A percentile compares a stretch with the other conserved stretches of the same genome.
Evolutionary conservation across 2,888 invertebrate genomes (phyloP).

Genomic region (Anodontia alba): DNA sequence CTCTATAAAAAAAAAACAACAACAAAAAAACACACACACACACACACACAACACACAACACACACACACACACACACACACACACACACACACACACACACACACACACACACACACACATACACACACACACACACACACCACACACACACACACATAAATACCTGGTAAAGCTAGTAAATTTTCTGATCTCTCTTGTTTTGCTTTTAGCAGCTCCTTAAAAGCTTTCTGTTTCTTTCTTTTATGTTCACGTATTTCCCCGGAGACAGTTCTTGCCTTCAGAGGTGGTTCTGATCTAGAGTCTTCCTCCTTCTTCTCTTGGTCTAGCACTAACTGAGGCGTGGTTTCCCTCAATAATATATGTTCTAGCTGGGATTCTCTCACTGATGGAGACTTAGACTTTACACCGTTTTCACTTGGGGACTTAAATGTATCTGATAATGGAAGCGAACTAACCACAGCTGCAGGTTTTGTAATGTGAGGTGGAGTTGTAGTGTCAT

Average conservation of each 20-base stretch:
- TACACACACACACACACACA: too few relatives aligned
- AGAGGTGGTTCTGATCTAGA: neutral
- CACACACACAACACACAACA: too few relatives aligned
- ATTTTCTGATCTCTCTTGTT: constrained; percentile 82
- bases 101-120: too few relatives aligned
- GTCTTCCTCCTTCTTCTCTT: neutral
- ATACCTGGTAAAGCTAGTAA: constrained; percentile 13
- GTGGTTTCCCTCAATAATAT: neutral
- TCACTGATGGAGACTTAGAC: neutral
- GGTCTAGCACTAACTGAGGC: neutral
- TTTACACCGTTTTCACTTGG: neutral
- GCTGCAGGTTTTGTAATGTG: neutral
- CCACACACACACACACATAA: too few relatives aligned
- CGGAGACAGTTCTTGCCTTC: neutral
- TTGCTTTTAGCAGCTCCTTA: constrained; percentile 46
- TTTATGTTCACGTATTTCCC: constrained; percentile 41
- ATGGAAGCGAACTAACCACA: neutral
- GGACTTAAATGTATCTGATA: neutral
- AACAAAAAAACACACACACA: too few relatives aligned
- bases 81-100: too few relatives aligned
- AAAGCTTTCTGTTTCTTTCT: constrained; percentile 44
- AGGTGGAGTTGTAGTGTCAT: neutral
- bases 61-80: too few relatives aligned
- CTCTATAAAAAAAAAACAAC: too few relatives aligned
- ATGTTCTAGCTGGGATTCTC: neutral